Evolutionary conservation across 2,888 invertebrate species (phyloP).

Genomic region (Epiblema foenella): DNA sequence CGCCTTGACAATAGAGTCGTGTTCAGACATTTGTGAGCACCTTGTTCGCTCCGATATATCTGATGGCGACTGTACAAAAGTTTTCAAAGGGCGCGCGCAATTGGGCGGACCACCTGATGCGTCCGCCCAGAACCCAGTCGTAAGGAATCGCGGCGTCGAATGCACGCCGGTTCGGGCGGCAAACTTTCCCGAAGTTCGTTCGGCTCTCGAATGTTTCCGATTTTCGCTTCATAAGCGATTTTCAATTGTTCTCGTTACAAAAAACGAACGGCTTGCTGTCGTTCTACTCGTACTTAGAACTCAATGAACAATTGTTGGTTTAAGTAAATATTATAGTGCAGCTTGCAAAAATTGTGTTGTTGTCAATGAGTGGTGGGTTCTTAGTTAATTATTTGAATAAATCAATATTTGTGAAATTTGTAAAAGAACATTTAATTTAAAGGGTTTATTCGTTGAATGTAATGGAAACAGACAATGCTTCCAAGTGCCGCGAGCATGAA

Average conservation of each 20-base stretch:
- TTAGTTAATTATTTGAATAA: not conserved
- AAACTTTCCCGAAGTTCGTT: slow-evolving; percentile 9
- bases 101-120: slow-evolving; percentile 33
- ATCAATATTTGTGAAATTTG: not conserved
- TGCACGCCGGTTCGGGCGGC: slow-evolving; percentile 3
- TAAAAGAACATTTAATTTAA: not conserved
- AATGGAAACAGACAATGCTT: not conserved
- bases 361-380: not conserved
- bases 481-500: not conserved
- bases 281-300: too few species aligned
- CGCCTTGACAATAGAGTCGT: too few species aligned
- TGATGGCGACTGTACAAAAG: too few species aligned
- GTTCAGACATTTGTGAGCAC: too few species aligned
- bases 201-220: not conserved
- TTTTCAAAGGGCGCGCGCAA: slow-evolving; percentile 11
- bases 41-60: too few species aligned
- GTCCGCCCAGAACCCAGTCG: slow-evolving; percentile 18
- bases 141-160: slow-evolving; percentile 1
- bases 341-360: not conserved
- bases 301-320: not conserved
- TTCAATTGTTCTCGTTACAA: slow-evolving; percentile 1
- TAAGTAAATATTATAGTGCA: not conserved
- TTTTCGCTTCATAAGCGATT: not conserved
- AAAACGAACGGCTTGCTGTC: not conserved
- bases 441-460: not conserved